Percentiles rank a stretch among this genome's conserved stretches.
These are phyloP conservation scores for Mystacides longicornis DNA, from an alignment of 2,888 invertebrate species.

Conservation along the genomic window DNA sequence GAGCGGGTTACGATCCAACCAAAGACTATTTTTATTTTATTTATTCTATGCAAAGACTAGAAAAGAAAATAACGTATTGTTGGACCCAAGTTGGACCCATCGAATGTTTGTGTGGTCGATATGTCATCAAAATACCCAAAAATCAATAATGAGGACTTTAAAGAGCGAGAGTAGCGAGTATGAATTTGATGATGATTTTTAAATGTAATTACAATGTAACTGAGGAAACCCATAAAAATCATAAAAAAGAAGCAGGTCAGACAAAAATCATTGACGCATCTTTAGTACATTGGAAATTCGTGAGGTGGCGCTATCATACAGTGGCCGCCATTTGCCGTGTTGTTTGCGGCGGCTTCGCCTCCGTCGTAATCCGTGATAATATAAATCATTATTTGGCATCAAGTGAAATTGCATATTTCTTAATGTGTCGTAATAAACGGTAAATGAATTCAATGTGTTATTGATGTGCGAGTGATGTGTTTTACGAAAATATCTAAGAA, in stretches of 20 bases:
- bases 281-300: slow-evolving; percentile 18
- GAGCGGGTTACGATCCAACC: too few species aligned
- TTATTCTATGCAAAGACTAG: too few species aligned
- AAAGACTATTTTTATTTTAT: too few species aligned
- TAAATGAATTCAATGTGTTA: slow-evolving; percentile 39
- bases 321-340: slow-evolving; percentile 26
- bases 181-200: background rate
- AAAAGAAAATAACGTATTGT: too few species aligned
- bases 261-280: slow-evolving; percentile 9
- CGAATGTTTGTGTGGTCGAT: slow-evolving; percentile 16
- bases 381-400: slow-evolving; percentile 33
- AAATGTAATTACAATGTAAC: background rate
- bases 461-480: slow-evolving; percentile 27
- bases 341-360: slow-evolving; percentile 21
- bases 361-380: slow-evolving; percentile 22
- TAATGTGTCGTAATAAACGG: slow-evolving; percentile 36
- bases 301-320: slow-evolving; percentile 21
- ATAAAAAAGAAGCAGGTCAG: background rate
- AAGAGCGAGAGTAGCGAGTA: background rate
- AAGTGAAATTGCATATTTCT: slow-evolving; percentile 38
- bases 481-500: background rate
- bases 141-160: background rate
- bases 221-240: background rate
- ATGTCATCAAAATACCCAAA: slow-evolving; percentile 2
- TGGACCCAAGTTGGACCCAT: too few species aligned